Conservation (phyloP, 2,113 vertebrate genomes). For the Cheirogaleus medius region DNA sequence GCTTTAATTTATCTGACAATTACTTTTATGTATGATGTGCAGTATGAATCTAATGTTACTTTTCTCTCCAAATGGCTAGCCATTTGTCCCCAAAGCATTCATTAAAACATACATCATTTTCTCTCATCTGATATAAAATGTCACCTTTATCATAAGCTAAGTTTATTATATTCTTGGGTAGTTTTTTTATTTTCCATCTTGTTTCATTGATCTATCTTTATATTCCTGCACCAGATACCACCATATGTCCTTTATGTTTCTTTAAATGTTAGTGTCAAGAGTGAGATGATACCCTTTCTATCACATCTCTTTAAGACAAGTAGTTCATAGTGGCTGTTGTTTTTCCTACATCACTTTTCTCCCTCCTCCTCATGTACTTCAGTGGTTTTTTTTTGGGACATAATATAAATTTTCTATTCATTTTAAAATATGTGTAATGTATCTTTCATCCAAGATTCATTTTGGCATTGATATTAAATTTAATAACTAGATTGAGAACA, state of each 20-base stretch:
- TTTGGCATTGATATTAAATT: neutral
- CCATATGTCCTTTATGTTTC: conserved; percentile 18
- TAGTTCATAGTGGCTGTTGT: neutral
- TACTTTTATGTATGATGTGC: conserved; percentile 36
- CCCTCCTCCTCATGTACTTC: neutral
- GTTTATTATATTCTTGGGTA: conserved; percentile 48
- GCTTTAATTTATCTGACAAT: conserved; percentile 59
- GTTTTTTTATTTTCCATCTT: conserved; percentile 46
- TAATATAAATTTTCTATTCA: neutral
- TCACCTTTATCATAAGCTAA: conserved; percentile 66
- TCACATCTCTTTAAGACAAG: neutral
- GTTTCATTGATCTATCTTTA: conserved; percentile 31
- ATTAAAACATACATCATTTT: conserved; percentile 66
- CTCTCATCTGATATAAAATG: conserved; percentile 54
- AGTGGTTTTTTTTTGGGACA: neutral
- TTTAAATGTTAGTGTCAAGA: conserved; percentile 36
- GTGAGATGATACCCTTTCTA: neutral
- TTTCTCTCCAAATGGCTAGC: conserved; percentile 55
- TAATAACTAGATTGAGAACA: neutral
- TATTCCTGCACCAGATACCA: neutral
- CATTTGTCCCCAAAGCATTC: conserved; percentile 47
- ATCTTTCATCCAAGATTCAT: neutral
- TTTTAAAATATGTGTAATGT: neutral
- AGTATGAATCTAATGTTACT: conserved; percentile 54
- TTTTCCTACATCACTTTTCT: neutral